Evolutionary conservation across 2,113 vertebrate genomes (phyloP), one percentile per base, ranked within the genome.

Genomic region (Brachyistius frenatus): DNA sequence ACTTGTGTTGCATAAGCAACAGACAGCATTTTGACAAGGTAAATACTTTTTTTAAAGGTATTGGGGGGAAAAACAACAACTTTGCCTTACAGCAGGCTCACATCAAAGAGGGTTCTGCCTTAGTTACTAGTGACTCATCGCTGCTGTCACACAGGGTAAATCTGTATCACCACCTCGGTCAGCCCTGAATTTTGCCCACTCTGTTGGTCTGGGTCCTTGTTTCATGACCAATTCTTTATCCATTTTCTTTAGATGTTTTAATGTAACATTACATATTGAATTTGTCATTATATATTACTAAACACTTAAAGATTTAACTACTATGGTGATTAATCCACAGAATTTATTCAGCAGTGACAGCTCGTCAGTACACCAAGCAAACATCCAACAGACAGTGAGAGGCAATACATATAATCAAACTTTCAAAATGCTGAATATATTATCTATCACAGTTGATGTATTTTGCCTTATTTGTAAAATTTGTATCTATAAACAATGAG

Each of bases 11-110:
- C 32, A 55, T 44, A 53, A 65, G 37, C 16, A 57, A 47, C 31
- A 81, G 16, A 30, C 41, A 37, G 6, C 37, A 44, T 47, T 41
- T 61, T 80, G 61, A 63, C n/a, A 58, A 44, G 61, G 67, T 30
- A 79, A 67, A 71, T 37, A 62, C 6, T 47, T 5, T 70, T 64
- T 64, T 33, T 15, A 62, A n/a, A 9, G 23, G 15, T 39, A 44
- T 31, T 15, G 57, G 23, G 23, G 23, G 23, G 46, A 57, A 33
- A 61, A 56, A 49, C 13, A 4, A 23, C 23, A 23, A 23, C 23
- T 23, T 50, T 31, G 46, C 54, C 32, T 68, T 9, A 58, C 8
- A 7, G 16, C 15, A 70, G 39, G 5, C 60, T 61, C 54, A 71
- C 13, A 44, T 23, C 39, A 23, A 39, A 47, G 10, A 4, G n/a